Evolutionary conservation across 2,797 vertebrate species (phyloP).

Genomic region (Pampus argenteus): DNA sequence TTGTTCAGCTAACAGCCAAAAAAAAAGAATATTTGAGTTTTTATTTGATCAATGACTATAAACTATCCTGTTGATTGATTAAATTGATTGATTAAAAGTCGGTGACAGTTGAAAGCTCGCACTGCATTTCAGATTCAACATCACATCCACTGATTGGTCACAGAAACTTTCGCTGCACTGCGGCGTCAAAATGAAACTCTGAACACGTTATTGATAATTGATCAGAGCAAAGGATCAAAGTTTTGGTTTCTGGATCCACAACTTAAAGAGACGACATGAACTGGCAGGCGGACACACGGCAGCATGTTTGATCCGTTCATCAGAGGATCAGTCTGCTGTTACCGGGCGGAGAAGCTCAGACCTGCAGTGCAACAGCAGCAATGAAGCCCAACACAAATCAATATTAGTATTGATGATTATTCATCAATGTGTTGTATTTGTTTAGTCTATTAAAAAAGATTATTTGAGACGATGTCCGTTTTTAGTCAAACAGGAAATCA

Average conservation of each 20-base stretch:
- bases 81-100: background rate
- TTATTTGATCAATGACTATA: no score
- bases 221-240: no score
- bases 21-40: no score
- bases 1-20: no score
- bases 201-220: background rate
- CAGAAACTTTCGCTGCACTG: background rate
- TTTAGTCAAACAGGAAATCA: no score
- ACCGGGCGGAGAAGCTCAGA: constrained; percentile 17
- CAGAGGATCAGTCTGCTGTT: background rate
- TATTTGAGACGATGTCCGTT: no score
- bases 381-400: no score
- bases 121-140: background rate
- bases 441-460: no score
- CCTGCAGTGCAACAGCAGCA: no score
- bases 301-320: background rate
- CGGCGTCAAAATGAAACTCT: background rate
- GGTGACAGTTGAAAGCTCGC: no score
- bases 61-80: background rate
- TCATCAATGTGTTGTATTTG: no score
- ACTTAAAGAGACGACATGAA: background rate
- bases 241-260: background rate
- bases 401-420: no score
- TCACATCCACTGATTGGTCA: background rate
- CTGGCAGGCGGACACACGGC: background rate